Conservation (phyloP, 2,888 invertebrate genomes). For the Habroteleia sp. region DNA sequence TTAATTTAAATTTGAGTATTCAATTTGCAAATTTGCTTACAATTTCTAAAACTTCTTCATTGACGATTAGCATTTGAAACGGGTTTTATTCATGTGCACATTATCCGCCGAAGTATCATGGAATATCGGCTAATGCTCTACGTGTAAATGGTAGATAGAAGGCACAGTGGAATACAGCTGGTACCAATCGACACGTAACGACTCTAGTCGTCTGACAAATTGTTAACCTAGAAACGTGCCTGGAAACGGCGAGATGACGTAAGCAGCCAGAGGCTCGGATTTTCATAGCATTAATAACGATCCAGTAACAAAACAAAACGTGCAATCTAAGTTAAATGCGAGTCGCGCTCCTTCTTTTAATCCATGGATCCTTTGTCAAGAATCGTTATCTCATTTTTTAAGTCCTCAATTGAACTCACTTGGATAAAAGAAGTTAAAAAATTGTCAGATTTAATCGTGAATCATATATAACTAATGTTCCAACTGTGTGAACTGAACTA, state of each 20-base stretch:
- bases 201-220: constrained; percentile 64
- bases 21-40: neutral
- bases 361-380: neutral
- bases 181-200: constrained; percentile 59
- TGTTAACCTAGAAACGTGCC: constrained; percentile 69
- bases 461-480: too few species aligned
- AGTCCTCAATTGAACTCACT: neutral
- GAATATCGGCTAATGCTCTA: constrained; percentile 49
- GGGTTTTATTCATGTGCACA: constrained; percentile 20
- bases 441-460: too few species aligned
- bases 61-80: constrained; percentile 8
- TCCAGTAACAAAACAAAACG: constrained; percentile 51
- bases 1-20: too few species aligned
- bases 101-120: constrained; percentile 38
- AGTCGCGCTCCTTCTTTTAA: constrained; percentile 9
- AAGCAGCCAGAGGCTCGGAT: constrained; percentile 51
- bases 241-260: constrained; percentile 62
- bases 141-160: constrained; percentile 34
- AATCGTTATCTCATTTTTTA: constrained; percentile 2
- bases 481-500: too few species aligned
- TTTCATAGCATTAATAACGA: constrained; percentile 63
- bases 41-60: constrained; percentile 2
- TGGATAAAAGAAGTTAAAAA: too few species aligned
- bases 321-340: constrained; percentile 20
- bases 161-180: constrained; percentile 43